Conservation (phyloP, 2,797 vertebrate genomes). For the Buphagus erythrorhynchus region DNA sequence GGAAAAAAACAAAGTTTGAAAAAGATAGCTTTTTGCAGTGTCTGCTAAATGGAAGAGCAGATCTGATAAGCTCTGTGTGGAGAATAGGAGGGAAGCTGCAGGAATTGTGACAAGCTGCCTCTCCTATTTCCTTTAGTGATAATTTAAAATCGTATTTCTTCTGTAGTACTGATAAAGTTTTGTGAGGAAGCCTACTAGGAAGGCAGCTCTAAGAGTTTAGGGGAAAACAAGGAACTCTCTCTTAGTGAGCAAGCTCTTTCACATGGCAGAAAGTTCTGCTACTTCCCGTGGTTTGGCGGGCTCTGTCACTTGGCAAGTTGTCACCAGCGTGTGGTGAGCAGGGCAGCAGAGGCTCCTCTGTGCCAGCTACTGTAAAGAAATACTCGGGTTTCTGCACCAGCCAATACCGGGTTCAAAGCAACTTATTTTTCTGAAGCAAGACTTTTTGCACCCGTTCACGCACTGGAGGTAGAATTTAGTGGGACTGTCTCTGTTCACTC, state of each 20-base stretch:
- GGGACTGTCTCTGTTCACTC: not conserved
- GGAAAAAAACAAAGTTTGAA: not conserved
- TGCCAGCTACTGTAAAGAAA: not conserved
- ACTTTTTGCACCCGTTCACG: not conserved
- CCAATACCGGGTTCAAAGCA: not conserved
- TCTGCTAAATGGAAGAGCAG: not conserved
- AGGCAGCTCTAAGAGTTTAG: not conserved
- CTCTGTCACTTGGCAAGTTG: not conserved
- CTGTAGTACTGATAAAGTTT: not conserved
- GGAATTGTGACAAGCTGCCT: not conserved
- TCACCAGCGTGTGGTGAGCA: fast-evolving
- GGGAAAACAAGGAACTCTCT: not conserved
- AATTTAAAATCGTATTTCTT: not conserved
- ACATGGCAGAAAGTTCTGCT: not conserved
- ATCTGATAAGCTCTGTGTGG: not conserved
- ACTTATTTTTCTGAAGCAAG: not conserved
- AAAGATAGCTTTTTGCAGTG: not conserved
- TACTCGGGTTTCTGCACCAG: not conserved
- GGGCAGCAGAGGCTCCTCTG: not conserved
- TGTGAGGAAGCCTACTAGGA: not conserved
- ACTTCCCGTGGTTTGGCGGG: not conserved
- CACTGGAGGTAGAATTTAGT: not conserved
- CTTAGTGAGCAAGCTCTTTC: not conserved
- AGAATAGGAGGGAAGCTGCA: not conserved
- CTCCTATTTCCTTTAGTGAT: not conserved